Evolutionary conservation across 2,113 vertebrate genomes (phyloP).

Genomic region (Raja brachyura): DNA sequence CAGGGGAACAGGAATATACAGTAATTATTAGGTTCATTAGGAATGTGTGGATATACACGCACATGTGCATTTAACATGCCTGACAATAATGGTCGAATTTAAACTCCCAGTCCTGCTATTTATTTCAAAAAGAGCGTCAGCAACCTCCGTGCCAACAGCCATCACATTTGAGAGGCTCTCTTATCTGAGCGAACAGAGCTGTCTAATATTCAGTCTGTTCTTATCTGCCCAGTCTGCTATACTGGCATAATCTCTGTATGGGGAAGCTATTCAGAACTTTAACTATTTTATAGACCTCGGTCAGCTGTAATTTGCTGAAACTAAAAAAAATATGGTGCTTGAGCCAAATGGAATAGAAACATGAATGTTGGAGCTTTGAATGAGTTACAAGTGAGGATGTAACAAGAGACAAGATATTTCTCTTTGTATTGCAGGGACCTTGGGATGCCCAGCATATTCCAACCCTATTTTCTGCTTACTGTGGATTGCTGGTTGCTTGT

Average conservation of each 20-base stretch:
- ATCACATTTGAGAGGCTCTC: not conserved
- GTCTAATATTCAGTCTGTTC: not conserved
- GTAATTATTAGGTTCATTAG: no score
- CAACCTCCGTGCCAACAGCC: not conserved
- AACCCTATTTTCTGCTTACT: constrained; percentile 87
- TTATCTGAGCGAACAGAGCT: not conserved
- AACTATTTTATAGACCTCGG: not conserved
- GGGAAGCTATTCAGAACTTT: not conserved
- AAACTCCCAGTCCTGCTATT: not conserved
- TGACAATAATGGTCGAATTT: no score
- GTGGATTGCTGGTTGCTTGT: constrained; percentile 83
- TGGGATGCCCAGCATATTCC: constrained; percentile 94
- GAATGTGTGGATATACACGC: no score
- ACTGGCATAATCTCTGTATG: not conserved
- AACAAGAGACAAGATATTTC: constrained; percentile 39
- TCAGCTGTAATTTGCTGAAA: not conserved
- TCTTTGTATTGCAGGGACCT: constrained; percentile 66
- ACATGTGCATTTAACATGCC: no score
- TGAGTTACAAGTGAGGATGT: not conserved
- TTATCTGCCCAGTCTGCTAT: not conserved
- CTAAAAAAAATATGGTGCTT: not conserved
- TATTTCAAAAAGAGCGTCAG: not conserved
- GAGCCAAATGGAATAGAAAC: not conserved
- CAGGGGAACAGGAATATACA: no score
- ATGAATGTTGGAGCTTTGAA: not conserved